Evolutionary conservation across 2,797 vertebrate genomes (phyloP).

Genomic region (Triplophysa yarkandensis): DNA sequence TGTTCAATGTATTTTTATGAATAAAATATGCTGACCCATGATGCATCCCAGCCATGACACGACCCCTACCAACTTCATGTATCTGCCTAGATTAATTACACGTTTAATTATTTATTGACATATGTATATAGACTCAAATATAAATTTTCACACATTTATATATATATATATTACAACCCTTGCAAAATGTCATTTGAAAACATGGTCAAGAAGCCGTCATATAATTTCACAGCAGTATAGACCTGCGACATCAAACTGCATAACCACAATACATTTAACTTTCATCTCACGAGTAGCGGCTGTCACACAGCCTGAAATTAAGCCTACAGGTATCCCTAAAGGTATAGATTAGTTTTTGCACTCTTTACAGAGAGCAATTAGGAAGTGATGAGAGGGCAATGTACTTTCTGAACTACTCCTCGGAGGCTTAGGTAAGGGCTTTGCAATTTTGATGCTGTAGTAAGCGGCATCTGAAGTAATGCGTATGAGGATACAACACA

Average conservation of each 20-base stretch:
- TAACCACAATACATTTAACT: background rate
- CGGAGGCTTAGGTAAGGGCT: slow-evolving; percentile 19
- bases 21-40: no score
- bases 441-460: background rate
- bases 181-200: no score
- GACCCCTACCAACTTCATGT: no score
- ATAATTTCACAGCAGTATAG: background rate
- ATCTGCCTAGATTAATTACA: no score
- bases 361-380: slow-evolving; percentile 17
- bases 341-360: slow-evolving; percentile 14
- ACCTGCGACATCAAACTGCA: background rate
- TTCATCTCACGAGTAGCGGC: background rate
- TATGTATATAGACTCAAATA: no score
- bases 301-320: slow-evolving; percentile 20
- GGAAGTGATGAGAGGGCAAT: slow-evolving; percentile 17
- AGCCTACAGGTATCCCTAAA: slow-evolving; percentile 21
- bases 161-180: no score
- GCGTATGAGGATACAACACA: background rate
- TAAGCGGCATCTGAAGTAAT: slow-evolving; percentile 14
- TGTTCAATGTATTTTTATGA: no score
- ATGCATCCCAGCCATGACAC: no score
- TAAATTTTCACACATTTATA: no score
- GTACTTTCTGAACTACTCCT: slow-evolving; percentile 13
- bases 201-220: background rate
- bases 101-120: no score